Evolutionary conservation across 1,140 invertebrate genomes (phyloP).

Genomic region (Eriocheir sinensis): DNA sequence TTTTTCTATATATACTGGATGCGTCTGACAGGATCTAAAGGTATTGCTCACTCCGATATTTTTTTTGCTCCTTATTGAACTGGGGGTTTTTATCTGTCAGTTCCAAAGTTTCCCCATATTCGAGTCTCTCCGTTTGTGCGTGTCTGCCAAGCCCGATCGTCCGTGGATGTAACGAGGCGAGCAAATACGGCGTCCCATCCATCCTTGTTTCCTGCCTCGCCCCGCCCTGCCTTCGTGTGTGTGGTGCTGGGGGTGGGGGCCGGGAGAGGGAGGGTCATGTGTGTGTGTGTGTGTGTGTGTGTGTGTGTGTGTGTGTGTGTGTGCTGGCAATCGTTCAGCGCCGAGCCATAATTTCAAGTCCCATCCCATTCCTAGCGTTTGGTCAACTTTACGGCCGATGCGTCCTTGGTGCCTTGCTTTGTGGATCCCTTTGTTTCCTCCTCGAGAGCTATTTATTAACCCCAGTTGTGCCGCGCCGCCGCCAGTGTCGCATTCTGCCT

Average conservation of each 20-base stretch:
- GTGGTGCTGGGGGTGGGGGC: no score
- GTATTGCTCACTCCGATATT: no score
- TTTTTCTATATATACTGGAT: no score
- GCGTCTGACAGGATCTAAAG: no score
- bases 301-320: no score
- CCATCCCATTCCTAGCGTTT: background rate
- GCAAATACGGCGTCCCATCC: background rate
- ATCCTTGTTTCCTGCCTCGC: background rate
- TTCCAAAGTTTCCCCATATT: no score
- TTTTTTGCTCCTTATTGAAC: no score
- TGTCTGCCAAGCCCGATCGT: background rate
- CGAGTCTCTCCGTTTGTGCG: background rate
- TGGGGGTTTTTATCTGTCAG: no score
- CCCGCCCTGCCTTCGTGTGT: background rate
- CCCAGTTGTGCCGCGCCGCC: background rate
- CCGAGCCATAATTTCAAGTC: background rate
- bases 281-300: no score
- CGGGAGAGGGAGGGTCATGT: no score
- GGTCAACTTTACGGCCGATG: background rate
- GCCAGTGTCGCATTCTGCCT: no score
- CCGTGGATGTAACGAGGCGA: background rate
- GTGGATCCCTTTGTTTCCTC: background rate
- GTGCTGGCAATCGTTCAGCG: background rate
- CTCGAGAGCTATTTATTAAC: background rate
- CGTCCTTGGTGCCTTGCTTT: background rate